Base-by-base conservation (phyloP, 2,797 vertebrate species). In the Pitangus sulphuratus region DNA sequence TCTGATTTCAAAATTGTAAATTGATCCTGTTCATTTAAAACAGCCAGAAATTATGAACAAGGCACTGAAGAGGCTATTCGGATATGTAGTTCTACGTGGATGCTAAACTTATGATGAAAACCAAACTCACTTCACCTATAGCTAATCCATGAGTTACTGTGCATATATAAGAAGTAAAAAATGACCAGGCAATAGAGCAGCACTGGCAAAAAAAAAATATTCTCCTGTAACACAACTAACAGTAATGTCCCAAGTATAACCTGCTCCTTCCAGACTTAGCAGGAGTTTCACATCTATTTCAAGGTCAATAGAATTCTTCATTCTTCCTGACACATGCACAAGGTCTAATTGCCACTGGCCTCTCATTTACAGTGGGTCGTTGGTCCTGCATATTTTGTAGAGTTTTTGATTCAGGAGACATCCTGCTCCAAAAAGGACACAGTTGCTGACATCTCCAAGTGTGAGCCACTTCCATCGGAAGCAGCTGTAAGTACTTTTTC, bases 351-450 rank as follows among this genome's bases (percentile, higher is more conserved):
- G 45, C 13, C 53, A 39, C 50, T 83, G 86, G 9, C 85, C 15
- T 92, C 87, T 79, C 89, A 50, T 87, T 56, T 76, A 75, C 93
- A 98, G 98, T 97, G 97, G 97, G 74, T 97, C 2, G 0, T 6
- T 74, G 96, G 97, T 74, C 90, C 93, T 80, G 15, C 86, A 15
- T 48, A 87, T 90, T 97, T 95, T 84, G 94, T 98, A 64, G 97
- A 98, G 56, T 98, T 97, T 89, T 88, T 95, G 78, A 93, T 98
- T 86, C 95, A 86, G 47, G 97, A 98, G 80, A 96, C 97, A 58
- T 95, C 93, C 12, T 97, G 97, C 81, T 74, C 31, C 39, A 91
- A 96, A 94, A 74, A 7, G 3, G 54, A 95, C 21, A 15, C 0
- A 0, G 50, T 19, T 45, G 8, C 45, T 61, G 76, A 96, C 17